Conservation (phyloP, 2,113 vertebrate species). For the Grammomys dolichurus region DNA sequence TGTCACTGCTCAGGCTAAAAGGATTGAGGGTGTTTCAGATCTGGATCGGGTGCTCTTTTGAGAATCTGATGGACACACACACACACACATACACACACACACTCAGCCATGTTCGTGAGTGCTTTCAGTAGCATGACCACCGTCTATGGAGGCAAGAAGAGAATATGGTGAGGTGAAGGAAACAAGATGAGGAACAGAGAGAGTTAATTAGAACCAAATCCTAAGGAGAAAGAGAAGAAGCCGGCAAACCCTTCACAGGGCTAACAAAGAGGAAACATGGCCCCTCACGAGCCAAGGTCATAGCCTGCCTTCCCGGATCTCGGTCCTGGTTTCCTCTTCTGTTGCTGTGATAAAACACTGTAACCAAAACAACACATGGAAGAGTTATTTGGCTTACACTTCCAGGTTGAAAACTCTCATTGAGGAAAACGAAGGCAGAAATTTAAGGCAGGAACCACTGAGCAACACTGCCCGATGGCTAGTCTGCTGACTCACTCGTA, state of each 20-base stretch:
- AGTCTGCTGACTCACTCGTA: neutral
- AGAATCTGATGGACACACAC: neutral
- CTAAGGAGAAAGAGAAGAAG: neutral
- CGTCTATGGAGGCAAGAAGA: neutral
- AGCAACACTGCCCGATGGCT: neutral
- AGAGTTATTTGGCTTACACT: neutral
- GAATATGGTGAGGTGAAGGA: too few relatives aligned
- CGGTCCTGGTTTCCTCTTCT: neutral
- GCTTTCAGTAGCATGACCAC: too few relatives aligned
- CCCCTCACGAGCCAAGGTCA: neutral
- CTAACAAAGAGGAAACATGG: neutral
- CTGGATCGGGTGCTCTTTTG: neutral
- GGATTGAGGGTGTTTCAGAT: neutral
- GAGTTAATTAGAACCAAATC: neutral
- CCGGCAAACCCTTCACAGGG: neutral
- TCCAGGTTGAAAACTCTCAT: neutral
- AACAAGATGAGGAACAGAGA: neutral
- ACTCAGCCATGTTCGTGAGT: too few relatives aligned
- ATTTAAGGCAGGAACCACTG: neutral
- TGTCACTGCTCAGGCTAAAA: neutral
- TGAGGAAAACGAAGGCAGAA: neutral
- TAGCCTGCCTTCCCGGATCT: neutral
- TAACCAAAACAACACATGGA: too few relatives aligned
- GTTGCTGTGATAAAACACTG: neutral
- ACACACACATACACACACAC: too few relatives aligned